Base-by-base conservation (phyloP, 2,797 vertebrate species). In the Lacerta bilineata region DNA sequence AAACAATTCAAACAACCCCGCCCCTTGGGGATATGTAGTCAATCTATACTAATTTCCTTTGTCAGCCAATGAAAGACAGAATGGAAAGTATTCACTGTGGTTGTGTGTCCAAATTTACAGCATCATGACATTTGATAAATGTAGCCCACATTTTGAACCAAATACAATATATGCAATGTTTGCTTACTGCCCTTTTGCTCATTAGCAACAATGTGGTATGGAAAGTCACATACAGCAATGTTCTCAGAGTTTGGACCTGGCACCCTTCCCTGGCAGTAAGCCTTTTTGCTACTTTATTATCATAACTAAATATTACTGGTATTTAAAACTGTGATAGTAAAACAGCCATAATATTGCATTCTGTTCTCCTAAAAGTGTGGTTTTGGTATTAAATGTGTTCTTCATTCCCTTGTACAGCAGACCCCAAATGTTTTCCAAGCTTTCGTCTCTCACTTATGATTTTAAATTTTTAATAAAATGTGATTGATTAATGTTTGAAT, bases 401-500 rank as follows among this genome's bases (percentile, higher is more conserved):
- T 91, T 91, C 83, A 90, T 88, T 91, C 89, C 84, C 86, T 87
- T 90, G 77, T 83, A 91, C 64, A 84, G 90, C 29, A 93, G 88
- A 86, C 43, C 69, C 39, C 66, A 84, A 85, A 89, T 23, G 79
- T 72, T 91, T 89, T 92, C 93, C 46, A 84, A 92, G 91, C 93
- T 86, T 93, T 90, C 91, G 59, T 87, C 13, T 80, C 29, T 66
- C 29, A 59, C 0, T 0, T 36, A 39, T 15, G 78, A 13, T 83
- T 95, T 88, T 95, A 94, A 96, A 96, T 91, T 93, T 95, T 94
- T 95, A 93, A 96, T 95, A 96, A 97, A 96, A 95, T 83, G 80
- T 90, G 93, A 95, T 94, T 94, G 95, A 97, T 96, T 96, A 96
- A 95, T 94, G 93, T 96, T 96, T 95, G 96, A 96, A 97, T 93